Conservation (phyloP, 2,797 vertebrate species). For the Anas flavirostris region DNA sequence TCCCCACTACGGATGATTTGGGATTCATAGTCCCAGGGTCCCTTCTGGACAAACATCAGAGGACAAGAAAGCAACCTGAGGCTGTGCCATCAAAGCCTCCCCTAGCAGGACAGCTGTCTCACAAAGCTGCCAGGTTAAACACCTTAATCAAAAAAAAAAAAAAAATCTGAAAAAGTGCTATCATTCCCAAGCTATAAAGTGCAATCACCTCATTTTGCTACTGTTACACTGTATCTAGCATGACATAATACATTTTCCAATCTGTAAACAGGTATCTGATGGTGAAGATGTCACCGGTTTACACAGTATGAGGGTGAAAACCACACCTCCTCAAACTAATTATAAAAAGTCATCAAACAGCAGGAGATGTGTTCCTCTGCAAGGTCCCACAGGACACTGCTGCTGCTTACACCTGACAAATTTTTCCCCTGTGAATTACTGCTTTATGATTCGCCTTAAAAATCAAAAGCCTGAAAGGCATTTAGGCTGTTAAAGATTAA, state of each 20-base stretch:
- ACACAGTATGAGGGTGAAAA: background rate
- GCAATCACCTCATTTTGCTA: background rate
- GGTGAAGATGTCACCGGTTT: background rate
- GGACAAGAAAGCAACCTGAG: background rate
- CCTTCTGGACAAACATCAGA: background rate
- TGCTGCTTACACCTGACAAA: background rate
- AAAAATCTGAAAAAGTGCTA: background rate
- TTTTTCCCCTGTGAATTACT: background rate
- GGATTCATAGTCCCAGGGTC: background rate
- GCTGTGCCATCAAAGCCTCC: background rate
- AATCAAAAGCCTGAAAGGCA: background rate
- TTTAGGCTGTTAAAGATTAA: constrained; percentile 31
- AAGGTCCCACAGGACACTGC: background rate
- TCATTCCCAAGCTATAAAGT: background rate
- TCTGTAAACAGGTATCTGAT: background rate
- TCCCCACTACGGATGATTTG: background rate
- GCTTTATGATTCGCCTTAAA: constrained; percentile 10
- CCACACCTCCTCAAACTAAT: background rate
- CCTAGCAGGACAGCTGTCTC: background rate
- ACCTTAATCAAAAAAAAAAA: background rate
- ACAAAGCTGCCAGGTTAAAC: background rate
- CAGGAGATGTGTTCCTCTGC: background rate
- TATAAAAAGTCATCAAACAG: background rate
- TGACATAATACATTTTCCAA: background rate
- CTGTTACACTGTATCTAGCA: background rate